Evolutionary conservation across 2,113 vertebrate species (phyloP), one percentile per base, ranked within the genome.

Genomic region (Podocnemis expansa): DNA sequence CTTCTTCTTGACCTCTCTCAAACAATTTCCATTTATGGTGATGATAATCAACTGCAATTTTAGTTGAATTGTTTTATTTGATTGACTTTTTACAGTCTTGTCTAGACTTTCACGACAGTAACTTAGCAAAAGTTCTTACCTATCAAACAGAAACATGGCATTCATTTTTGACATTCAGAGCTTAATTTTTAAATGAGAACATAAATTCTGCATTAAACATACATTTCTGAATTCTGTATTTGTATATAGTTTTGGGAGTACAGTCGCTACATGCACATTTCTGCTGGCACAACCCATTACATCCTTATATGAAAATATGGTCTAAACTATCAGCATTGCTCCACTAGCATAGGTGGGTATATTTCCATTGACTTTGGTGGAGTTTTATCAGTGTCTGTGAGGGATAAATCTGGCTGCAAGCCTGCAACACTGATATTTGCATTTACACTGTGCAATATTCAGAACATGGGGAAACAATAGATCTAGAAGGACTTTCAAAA

Each of bases 401-500:
- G 11, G 34, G 25, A 14, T 76, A 76, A 80, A 34, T 76, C 17
- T 2, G 25, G 2, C n/a, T 38, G 82, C 88, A 56, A 51, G 1
- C 3, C 0, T 0, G 3, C 52, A 80, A 27, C 1, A 75, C 14
- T 1, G 5, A 67, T 67, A 67, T 78, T 11, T 38, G 27, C 5
- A 34, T 31, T 47, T 45, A 22, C 11, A 21, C 3, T 56, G 19
- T 49, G 54, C 29, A 14, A 45, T 34, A 54, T 76, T 88, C 49
- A 47, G 19, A 52, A 22, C 47, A 45, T 27, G 3, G 41, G 41
- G 25, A 41, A 7, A 25, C 21, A 75, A 22, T 27, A 45, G 25
- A 45, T 41, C 24, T 11, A 41, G n/a, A 75, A 41, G 14, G 27
- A 75, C 11, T 75, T 25, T 43, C 41, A 75, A 13, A 75, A 75